These are phyloP conservation scores for Halcyon senegalensis DNA, from an alignment of 2,113 vertebrate genomes.

Conservation along the genomic window DNA sequence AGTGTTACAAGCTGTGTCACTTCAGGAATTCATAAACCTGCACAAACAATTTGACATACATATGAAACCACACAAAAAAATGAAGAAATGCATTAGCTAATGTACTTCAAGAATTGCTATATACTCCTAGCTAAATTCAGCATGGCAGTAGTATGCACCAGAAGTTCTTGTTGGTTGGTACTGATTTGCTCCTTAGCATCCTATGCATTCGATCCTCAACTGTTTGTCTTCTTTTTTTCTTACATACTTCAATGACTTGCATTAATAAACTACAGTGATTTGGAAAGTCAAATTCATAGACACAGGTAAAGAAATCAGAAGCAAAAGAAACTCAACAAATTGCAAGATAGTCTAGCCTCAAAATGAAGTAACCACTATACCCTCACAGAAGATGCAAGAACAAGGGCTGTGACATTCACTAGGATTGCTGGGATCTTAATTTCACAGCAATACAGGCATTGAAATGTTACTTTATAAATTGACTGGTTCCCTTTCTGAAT, in stretches of 20 bases:
- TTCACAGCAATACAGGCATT: neutral
- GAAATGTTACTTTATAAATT: neutral
- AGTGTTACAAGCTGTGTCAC: neutral
- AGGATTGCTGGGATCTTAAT: neutral
- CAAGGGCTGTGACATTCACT: neutral
- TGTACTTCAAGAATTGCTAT: neutral
- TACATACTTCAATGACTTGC: neutral
- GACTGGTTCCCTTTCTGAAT: neutral
- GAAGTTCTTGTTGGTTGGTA: neutral
- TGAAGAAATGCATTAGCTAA: neutral
- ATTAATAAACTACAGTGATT: neutral
- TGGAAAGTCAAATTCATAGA: neutral
- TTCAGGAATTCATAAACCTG: neutral
- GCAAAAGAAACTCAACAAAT: neutral
- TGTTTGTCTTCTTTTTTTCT: neutral
- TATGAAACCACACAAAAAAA: neutral
- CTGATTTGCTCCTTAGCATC: neutral
- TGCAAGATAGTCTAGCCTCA: neutral
- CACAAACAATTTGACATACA: neutral
- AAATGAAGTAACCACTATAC: neutral
- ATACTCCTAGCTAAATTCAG: neutral
- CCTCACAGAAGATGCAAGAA: neutral
- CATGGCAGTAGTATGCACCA: neutral
- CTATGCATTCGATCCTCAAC: neutral
- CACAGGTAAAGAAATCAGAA: neutral